Base-by-base conservation (phyloP, 2,888 invertebrate species). In the Charanyca ferruginea region DNA sequence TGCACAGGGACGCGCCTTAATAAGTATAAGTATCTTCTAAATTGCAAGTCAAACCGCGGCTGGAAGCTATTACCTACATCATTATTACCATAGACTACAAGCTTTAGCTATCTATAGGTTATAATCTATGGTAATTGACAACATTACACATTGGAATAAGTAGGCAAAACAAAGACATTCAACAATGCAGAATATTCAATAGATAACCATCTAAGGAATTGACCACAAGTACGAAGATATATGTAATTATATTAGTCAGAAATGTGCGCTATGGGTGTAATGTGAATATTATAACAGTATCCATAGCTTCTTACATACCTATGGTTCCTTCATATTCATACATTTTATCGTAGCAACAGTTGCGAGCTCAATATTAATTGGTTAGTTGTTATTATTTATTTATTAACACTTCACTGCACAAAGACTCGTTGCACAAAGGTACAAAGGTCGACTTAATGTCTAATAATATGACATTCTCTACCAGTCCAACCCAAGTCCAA, bases 241-340 rank as follows among this genome's bases (percentile, higher is more conserved):
- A 62, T 5, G n/a, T n/a, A n/a, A n/a, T n/a, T n/a, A 22, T 18
- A 48, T 72, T 49, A 73, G 7, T 64, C 9, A 49, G 44, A 22
- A 49, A 73, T 73, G 64, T 35, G 6, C 11, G 18, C 22, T 42
- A 73, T 73, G 73, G 13, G 35, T 64, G 9, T 49, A 73, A 64
- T 67, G 18, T 49, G 65, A 35, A 38, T 72, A 73, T 49, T 64
- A 52, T 68, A n/a, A 25, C 32, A 73, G 11, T 47, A 65, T 66
- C 66, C 32, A 51, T 41, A 45, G 65, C 41, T 67, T 11, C 65
- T 41, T 3, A 38, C 35, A 49, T 73, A 49, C 35, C 11, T 18
- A 16, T 18, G 22, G 35, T 51, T 73, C 49, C 20, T 67, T 38
- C 73, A 67, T 67, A 67, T 65, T 73, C 44, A 67, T 73, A 8